phyloP scores from a whole-genome alignment of 2,888 invertebrate genomes.

The Dryocosmus kuriphilus region DNA sequence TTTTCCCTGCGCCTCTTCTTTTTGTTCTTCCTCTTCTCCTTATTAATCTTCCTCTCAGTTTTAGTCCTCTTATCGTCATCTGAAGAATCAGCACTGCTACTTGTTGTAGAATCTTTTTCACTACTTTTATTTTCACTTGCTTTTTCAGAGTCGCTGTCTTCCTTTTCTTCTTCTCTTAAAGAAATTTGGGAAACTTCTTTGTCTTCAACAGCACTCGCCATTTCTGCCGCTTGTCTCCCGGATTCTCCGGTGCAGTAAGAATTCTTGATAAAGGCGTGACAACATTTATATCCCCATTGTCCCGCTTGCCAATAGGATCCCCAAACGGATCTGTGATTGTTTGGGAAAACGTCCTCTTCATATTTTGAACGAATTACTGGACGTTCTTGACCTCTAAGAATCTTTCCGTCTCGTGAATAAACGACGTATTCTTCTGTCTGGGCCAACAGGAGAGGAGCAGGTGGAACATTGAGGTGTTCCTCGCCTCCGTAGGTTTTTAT shows the following conservation, averaged over 20 bases:
- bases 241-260: slow-evolving; percentile 92
- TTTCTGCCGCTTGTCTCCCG: slow-evolving; percentile 76
- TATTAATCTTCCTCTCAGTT: slow-evolving; percentile 55
- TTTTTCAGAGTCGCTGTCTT: slow-evolving; percentile 18
- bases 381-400: slow-evolving; percentile 91
- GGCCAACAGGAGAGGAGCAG: slow-evolving; percentile 92
- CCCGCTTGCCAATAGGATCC: slow-evolving; percentile 97
- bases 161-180: not conserved
- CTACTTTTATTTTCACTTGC: slow-evolving; percentile 46
- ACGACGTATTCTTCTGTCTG: slow-evolving; percentile 98
- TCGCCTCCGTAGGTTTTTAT: slow-evolving; percentile 97
- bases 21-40: slow-evolving; percentile 61
- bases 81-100: slow-evolving; percentile 7
- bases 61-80: slow-evolving; percentile 54
- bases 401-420: slow-evolving; percentile 95
- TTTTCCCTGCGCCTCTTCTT: slow-evolving; percentile 67
- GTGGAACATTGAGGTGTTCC: slow-evolving; percentile 93
- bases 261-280: slow-evolving; percentile 93
- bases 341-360: slow-evolving; percentile 94
- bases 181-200: slow-evolving; percentile 11
- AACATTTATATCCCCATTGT: slow-evolving; percentile 98
- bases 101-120: slow-evolving; percentile 65
- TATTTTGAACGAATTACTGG: slow-evolving; percentile 91
- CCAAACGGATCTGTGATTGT: slow-evolving; percentile 97
- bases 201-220: slow-evolving; percentile 45